Evolutionary conservation across 2,113 vertebrate species (phyloP).

Genomic region (Rhinoptilus africanus): DNA sequence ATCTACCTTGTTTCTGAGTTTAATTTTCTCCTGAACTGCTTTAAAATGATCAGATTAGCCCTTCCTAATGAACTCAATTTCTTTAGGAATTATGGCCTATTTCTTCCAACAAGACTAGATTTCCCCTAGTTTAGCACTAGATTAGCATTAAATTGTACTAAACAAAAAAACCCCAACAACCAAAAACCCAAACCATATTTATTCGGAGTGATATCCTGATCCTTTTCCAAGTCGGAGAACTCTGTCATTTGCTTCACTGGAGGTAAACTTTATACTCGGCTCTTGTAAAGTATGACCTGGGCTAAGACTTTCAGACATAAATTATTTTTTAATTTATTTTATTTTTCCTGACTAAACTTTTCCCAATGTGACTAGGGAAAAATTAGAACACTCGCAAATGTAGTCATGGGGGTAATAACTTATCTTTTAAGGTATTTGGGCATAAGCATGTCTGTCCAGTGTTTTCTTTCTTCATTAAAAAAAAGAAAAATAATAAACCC

Average conservation of each 20-base stretch:
- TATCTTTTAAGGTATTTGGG: neutral
- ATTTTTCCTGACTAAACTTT: neutral
- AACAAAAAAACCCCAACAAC: neutral
- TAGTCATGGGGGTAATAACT: neutral
- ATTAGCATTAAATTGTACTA: neutral
- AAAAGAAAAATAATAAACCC: neutral
- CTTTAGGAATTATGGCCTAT: neutral
- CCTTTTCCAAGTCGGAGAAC: neutral
- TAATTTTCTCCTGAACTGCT: neutral
- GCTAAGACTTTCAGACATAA: neutral
- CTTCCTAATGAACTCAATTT: neutral
- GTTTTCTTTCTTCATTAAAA: neutral
- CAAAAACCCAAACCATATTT: neutral
- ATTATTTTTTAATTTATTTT: neutral
- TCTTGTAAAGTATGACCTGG: neutral
- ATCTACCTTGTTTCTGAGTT: neutral
- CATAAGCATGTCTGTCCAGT: neutral
- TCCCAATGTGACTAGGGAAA: neutral
- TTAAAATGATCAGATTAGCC: neutral
- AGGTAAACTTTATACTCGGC: neutral
- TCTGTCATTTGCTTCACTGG: neutral
- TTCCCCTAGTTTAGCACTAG: neutral
- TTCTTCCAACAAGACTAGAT: neutral
- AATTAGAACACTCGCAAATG: neutral
- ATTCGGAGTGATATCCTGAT: neutral